phyloP scores from a whole-genome alignment of 2,797 vertebrate species.

The Emys orbicularis region DNA sequence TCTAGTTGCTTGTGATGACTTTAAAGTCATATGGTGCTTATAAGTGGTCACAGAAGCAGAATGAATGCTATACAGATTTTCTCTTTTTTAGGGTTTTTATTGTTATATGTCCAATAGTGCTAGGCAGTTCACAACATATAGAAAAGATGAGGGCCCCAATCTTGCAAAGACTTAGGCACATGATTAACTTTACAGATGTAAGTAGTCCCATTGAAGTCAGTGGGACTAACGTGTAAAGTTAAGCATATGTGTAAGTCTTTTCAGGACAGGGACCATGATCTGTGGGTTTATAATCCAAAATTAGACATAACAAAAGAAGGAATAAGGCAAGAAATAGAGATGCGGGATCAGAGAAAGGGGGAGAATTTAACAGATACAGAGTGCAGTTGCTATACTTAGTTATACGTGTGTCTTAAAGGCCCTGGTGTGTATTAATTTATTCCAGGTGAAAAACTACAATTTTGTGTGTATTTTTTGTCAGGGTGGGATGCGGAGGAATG shows the following conservation, averaged over 20 bases:
- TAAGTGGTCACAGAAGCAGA: neutral
- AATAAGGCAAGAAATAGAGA: neutral
- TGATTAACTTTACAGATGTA: neutral
- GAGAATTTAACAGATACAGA: neutral
- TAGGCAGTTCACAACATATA: neutral
- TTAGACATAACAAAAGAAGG: neutral
- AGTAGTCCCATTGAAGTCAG: neutral
- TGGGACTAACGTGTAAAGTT: neutral
- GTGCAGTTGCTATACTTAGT: neutral
- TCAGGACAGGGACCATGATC: neutral
- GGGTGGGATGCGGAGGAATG: neutral
- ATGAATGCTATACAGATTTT: neutral
- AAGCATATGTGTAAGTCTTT: neutral
- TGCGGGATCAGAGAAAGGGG: neutral
- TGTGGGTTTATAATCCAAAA: neutral
- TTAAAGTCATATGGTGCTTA: neutral
- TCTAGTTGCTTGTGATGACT: fast-evolving
- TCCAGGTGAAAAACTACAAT: too few relatives aligned
- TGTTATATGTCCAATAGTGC: neutral
- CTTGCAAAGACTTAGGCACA: neutral
- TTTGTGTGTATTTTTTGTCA: neutral
- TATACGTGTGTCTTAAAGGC: neutral
- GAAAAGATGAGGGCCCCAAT: neutral
- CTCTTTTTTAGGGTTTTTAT: neutral
- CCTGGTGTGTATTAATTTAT: neutral